Evolutionary conservation across 2,888 invertebrate genomes (phyloP), one percentile per base, ranked within the genome.

Genomic region (Ptychoptera albimana): DNA sequence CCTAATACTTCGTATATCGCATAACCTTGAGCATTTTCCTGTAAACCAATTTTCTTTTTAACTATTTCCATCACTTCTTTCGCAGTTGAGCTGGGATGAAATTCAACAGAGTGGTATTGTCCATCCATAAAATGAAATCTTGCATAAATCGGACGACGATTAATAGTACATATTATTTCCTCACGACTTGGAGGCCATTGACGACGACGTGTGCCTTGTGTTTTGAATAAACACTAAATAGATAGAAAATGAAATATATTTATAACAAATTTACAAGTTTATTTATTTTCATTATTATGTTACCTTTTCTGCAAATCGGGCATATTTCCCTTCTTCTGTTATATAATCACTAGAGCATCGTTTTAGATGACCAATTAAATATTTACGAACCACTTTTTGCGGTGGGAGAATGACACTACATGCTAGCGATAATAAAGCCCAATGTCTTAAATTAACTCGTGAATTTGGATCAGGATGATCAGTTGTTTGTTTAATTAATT

Each of bases 321-420:
- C 92, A 64, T 86, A 94, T 68, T 89, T 88, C 37, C 92, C 93
- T 65, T 94, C 93, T 63, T 93, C 92, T 0, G 88, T 87, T 1
- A 84, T 78, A 53, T 82, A 84, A 63, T 88, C 86, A 49, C 85
- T 79, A 30, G 89, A 82, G 58, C 92, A 86, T 54, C 88, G 77
- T 52, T 89, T 83, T 55, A 94, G 70, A 62, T 94, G 94, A 1
- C 89, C 82, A 38, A 89, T 80, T 44, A 94, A 71, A 64, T 93
- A 84, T 55, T 88, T 80, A 34, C 91, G 72, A 49, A 93, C 75
- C 3, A 83, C 75, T 62, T 88, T 84, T 57, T 85, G 82, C 11
- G 89, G 82, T 16, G 93, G 93, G 49, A 89, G 68, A 44, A 91
- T 83, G 0, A 92, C 79, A 44, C 82, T 83, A 54, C 82, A 83